phyloP scores from a whole-genome alignment of 2,113 vertebrate species.

The Theristicus caerulescens region DNA sequence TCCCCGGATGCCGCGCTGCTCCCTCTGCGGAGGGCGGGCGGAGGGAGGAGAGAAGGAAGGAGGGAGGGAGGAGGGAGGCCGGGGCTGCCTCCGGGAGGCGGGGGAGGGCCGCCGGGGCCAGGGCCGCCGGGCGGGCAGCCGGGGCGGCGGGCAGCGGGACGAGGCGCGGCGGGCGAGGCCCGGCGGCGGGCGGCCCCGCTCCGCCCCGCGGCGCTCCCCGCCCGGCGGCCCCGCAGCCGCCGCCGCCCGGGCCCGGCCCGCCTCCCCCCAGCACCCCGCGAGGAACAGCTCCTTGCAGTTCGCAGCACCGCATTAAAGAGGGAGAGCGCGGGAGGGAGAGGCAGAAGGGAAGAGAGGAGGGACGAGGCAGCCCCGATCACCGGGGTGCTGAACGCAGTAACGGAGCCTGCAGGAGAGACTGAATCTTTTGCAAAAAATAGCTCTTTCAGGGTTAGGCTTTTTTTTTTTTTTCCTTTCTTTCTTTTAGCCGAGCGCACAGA shows the following conservation, averaged over 20 bases:
- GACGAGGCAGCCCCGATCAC: neutral
- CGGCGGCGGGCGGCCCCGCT: neutral
- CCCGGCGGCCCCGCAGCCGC: neutral
- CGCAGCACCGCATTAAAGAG: neutral
- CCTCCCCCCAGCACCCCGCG: slow-evolving; percentile 59
- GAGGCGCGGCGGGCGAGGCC: neutral
- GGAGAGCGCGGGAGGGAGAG: neutral
- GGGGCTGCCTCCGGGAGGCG: neutral
- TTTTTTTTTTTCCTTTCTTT: neutral
- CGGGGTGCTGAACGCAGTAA: neutral
- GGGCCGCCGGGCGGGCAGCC: neutral
- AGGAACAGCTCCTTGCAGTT: slow-evolving; percentile 58
- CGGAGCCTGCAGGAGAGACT: neutral
- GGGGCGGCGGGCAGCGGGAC: neutral
- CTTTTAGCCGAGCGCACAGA: neutral
- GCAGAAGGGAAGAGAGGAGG: neutral
- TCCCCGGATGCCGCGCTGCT: slow-evolving; percentile 58
- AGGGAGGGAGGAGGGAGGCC: neutral
- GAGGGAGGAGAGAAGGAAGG: neutral
- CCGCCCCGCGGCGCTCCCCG: neutral
- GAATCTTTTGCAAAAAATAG: neutral
- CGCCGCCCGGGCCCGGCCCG: neutral
- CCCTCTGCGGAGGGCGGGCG: neutral
- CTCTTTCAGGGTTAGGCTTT: neutral
- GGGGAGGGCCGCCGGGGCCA: neutral